Evolutionary conservation across 2,113 vertebrate genomes (phyloP), one percentile per base, ranked within the genome.

Genomic region (Dromiciops gliroides): DNA sequence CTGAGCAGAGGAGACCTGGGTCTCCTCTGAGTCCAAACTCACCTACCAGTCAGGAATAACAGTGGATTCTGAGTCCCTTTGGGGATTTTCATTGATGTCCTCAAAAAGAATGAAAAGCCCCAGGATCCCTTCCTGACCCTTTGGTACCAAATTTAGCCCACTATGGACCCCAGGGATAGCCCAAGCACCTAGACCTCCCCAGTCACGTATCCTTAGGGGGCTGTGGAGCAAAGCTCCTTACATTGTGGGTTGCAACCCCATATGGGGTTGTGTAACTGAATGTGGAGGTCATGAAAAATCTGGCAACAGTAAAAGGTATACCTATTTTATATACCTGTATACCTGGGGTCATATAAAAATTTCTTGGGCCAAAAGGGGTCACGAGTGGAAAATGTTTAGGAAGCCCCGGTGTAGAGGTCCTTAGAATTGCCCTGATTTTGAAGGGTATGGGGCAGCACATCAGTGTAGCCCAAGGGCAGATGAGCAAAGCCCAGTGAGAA

Each of bases 81-180:
- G 49, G 51, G 49, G 92, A 93, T 91, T 93, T 93, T 91, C 51
- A 48, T 92, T 94, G 60, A 60, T 89, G 23, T 88, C 94, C 67
- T 95, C 37, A 88, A 23, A 94, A 28, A 94, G 60, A 94, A 48
- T 95, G 88, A 92, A 92, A 95, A 92, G 4, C 23, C 44, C 47
- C 37, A 95, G 91, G 56, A 51, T 47, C 94, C 12, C 92, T 8
- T 83, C 22, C 24, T 48, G 11, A 9, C 51, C 90, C 37, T 50
- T 93, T 89, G 67, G 25, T 26, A 53, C 89, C 50, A 37, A 2
- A 23, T 31, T 89, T 25, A 50, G 51, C 50, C 51, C 91, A 90
- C 89, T 95, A 91, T 93, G 89, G 12, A 91, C 91, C 22, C n/a
- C 89, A 56, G 25, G 47, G 8, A 47, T 91, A 52, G 28, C 44